phyloP scores from a whole-genome alignment of 2,888 invertebrate species.

The Drosophila nigricruria region DNA sequence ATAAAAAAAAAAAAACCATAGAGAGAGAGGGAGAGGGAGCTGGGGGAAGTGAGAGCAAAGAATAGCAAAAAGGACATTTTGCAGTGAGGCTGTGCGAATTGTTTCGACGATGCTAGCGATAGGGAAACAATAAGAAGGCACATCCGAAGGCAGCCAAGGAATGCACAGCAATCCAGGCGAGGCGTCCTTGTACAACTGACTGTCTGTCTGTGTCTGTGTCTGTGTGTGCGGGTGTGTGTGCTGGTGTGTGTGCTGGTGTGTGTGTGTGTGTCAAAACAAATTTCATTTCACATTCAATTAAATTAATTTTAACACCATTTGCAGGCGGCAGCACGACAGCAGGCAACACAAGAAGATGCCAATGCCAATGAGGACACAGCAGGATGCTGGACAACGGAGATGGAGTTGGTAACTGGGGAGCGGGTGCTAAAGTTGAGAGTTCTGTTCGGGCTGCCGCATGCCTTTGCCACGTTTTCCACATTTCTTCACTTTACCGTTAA shows the following conservation, averaged over 20 bases:
- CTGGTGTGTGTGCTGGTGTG: slow-evolving; percentile 13
- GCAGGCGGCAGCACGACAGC: slow-evolving; percentile 59
- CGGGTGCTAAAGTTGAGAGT: slow-evolving; percentile 19
- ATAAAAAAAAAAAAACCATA: neutral
- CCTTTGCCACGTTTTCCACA: slow-evolving; percentile 79
- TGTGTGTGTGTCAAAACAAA: slow-evolving; percentile 78
- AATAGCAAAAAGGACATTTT: slow-evolving; percentile 11
- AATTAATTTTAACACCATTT: slow-evolving; percentile 83
- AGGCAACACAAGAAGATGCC: slow-evolving; percentile 57
- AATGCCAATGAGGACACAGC: slow-evolving; percentile 75
- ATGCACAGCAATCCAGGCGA: slow-evolving; percentile 62
- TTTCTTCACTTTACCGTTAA: slow-evolving; percentile 76
- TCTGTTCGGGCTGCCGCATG: slow-evolving; percentile 57
- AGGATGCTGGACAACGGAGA: slow-evolving; percentile 47
- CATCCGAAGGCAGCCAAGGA: slow-evolving; percentile 59
- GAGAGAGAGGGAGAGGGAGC: neutral
- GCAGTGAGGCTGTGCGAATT: slow-evolving; percentile 44
- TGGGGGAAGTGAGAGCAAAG: neutral
- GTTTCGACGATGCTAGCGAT: slow-evolving; percentile 54
- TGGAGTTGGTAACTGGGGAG: slow-evolving; percentile 6
- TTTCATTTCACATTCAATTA: slow-evolving; percentile 83
- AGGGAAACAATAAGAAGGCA: slow-evolving; percentile 66
- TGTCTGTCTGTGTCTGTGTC: slow-evolving; percentile 12
- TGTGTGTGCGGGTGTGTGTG: slow-evolving; percentile 29
- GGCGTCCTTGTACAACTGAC: slow-evolving; percentile 17